Evolutionary conservation across 30 jellyfish, hydroid and myxozoan species (phyloP).

Genomic region (Cassiopea andromeda): DNA sequence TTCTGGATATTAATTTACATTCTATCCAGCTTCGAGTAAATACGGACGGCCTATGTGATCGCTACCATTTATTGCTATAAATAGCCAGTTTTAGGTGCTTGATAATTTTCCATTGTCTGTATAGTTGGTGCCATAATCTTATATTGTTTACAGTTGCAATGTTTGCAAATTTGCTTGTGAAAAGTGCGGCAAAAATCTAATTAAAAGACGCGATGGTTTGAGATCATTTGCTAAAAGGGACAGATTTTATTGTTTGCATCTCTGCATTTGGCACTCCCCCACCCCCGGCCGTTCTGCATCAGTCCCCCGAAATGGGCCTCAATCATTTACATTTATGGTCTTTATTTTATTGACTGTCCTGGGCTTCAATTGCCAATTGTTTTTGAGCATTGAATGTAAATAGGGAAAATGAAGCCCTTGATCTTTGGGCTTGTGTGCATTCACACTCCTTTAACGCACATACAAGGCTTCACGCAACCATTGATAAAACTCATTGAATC

Average conservation of each 20-base stretch:
- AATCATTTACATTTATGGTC: not conserved
- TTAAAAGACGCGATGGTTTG: slow-evolving; percentile 59
- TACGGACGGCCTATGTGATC: too few species aligned
- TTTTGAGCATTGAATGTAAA: slow-evolving; percentile 44
- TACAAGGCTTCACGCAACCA: slow-evolving; percentile 18
- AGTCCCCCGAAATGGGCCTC: slow-evolving; percentile 25
- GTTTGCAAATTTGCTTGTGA: slow-evolving; percentile 17
- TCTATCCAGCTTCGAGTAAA: too few species aligned
- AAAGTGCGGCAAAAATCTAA: not conserved
- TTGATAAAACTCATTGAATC: slow-evolving; percentile 73
- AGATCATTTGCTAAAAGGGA: slow-evolving; percentile 33
- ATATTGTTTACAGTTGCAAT: slow-evolving; percentile 37
- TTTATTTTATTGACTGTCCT: slow-evolving; percentile 21
- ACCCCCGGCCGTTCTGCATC: slow-evolving; percentile 39
- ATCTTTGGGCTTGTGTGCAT: slow-evolving; percentile 48
- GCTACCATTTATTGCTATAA: too few species aligned
- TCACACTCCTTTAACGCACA: slow-evolving; percentile 59
- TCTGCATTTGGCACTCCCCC: slow-evolving; percentile 14
- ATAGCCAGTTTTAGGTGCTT: too few species aligned
- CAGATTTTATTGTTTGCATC: not conserved
- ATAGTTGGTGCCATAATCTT: not conserved
- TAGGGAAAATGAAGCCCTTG: slow-evolving; percentile 39
- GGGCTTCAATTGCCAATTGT: slow-evolving; percentile 43
- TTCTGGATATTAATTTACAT: too few species aligned
- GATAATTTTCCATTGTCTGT: too few species aligned